These are phyloP conservation scores for Spilogale gracilis DNA, from an alignment of 2,113 vertebrate genomes.

Conservation along the genomic window DNA sequence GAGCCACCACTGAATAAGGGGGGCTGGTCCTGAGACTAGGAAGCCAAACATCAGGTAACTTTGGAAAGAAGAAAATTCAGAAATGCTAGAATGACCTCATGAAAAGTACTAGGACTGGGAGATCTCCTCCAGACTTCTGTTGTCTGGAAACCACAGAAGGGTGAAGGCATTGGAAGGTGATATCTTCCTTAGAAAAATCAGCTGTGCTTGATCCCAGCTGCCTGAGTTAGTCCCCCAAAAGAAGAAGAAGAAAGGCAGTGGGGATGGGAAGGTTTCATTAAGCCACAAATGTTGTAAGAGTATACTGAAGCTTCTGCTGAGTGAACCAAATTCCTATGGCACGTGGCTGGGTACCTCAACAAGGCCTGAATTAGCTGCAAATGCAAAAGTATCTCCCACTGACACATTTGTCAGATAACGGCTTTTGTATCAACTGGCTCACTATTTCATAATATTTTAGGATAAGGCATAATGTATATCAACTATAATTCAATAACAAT, in stretches of 20 bases:
- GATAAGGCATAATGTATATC: neutral
- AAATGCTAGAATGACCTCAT: neutral
- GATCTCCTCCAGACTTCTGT: neutral
- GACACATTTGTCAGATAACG: neutral
- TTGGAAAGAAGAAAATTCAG: neutral
- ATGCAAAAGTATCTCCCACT: neutral
- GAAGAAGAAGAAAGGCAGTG: neutral
- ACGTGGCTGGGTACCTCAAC: neutral
- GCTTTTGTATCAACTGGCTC: neutral
- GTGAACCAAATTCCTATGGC: neutral
- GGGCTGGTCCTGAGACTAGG: neutral
- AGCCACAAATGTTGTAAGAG: neutral
- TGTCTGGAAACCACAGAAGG: neutral
- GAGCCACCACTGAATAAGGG: neutral
- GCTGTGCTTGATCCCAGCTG: neutral
- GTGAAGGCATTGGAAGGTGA: neutral
- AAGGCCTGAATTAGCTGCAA: neutral
- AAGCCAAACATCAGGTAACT: neutral
- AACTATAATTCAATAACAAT: neutral
- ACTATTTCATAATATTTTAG: constrained; percentile 6
- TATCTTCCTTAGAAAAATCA: neutral
- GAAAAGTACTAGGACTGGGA: neutral
- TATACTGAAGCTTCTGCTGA: neutral
- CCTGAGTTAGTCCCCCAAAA: neutral
- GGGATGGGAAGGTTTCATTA: neutral